Evolutionary conservation across 2,888 invertebrate genomes (phyloP).

Genomic region (Phasia obesa): DNA sequence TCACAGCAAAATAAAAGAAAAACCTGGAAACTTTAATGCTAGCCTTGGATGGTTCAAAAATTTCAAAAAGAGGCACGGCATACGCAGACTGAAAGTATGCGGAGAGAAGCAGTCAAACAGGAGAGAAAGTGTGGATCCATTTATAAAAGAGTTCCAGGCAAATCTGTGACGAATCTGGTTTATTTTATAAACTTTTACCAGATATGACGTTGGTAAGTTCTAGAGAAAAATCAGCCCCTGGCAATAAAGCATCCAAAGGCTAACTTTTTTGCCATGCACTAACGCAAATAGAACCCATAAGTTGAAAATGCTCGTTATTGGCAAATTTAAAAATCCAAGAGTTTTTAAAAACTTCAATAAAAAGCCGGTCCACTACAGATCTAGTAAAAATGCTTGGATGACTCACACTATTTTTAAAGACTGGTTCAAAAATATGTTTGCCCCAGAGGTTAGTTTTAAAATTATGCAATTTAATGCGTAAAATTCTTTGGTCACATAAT

Average conservation of each 20-base stretch:
- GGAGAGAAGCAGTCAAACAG: too few relatives aligned
- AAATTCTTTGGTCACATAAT: not conserved
- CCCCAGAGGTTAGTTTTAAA: not conserved
- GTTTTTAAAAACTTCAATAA: not conserved
- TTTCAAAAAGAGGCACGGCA: too few relatives aligned
- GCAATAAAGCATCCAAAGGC: not conserved
- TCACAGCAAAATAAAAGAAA: too few relatives aligned
- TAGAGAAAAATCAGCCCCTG: not conserved
- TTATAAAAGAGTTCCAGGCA: not conserved
- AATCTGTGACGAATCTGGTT: not conserved
- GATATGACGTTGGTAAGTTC: not conserved
- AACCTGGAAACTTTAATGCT: too few relatives aligned
- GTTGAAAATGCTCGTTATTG: not conserved
- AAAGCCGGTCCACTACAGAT: not conserved
- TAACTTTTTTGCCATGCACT: not conserved
- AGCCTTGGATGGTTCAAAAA: too few relatives aligned
- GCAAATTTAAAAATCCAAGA: not conserved
- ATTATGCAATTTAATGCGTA: not conserved
- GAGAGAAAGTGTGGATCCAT: not conserved
- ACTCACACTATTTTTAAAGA: not conserved
- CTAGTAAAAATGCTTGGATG: not conserved
- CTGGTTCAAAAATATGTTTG: not conserved
- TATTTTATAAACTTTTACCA: constrained; percentile 35
- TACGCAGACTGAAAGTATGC: too few relatives aligned
- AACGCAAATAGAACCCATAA: not conserved